Base-by-base conservation (phyloP, 2,797 vertebrate species). In the Myiothlypis chrysogaster region DNA sequence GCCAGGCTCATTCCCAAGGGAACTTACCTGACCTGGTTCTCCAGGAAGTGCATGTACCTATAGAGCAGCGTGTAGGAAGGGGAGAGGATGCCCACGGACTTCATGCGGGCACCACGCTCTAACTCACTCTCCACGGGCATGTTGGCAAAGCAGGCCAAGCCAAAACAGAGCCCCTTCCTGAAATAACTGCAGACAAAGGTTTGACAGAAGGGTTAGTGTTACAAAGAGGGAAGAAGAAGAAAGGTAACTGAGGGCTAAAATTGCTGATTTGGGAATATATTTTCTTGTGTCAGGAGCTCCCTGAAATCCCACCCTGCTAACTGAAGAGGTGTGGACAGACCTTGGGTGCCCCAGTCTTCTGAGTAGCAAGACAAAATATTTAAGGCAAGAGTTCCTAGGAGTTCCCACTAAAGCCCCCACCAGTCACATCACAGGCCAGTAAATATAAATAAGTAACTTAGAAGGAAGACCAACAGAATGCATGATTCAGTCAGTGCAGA, bases 1-100 rank as follows among this genome's bases (percentile, higher is more conserved):
- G 41, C 37, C 39, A 57, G 59, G 68, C 47, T 22, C 34, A 60
- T 77, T 79, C 49, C 72, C 80, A 75, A 34, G 61, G 57, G 89
- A 81, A 96, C 98, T 92, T 93, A 99, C 99, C 99, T 98, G 96
- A 99, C 99, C 98, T 99, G 99, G 96, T 99, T 99, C 98, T 99
- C 99, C 98, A 99, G 96, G 97, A 99, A 99, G 97, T 99, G 99
- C 99, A 99, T 99, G 97, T 99, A 99, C 75, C 99, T 98, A 92
- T 99, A 99, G 0, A 99, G 98, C 88, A 99, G 97, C 2, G 99
- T 99, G 96, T 99, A 99, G 66, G 99, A 99, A 2, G 99, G 99
- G 37, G 99, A 99, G 49, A 99, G 98, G 87, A 99, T 99, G 64
- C 99, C 99, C 96, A 99, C 99, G 0, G 99, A 99, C 97, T 99